Evolutionary conservation across 2,888 invertebrate species (phyloP), one percentile per base, ranked within the genome.

Genomic region (Trichopria drosophilae): DNA sequence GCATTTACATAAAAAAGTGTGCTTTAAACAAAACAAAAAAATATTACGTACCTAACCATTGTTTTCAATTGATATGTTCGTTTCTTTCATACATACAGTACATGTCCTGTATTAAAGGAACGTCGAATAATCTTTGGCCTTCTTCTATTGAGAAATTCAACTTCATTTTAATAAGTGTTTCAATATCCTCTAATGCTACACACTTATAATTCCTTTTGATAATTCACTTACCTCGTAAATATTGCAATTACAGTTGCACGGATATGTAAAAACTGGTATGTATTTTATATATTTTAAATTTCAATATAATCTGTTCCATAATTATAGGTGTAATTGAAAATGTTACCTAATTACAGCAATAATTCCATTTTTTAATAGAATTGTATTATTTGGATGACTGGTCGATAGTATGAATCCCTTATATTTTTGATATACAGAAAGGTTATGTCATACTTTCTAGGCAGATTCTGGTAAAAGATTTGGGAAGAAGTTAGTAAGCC

Each of bases 311-410:
- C 10, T 12, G n/a, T n/a, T n/a, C n/a, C n/a, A n/a, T n/a, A 1
- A 12, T 36, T 13, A 13, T 34, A 3, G 6, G 6, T 7, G 2
- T 43, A 16, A 12, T 22, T 7, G 1, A 43, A 3, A n/a, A n/a
- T n/a, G n/a, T 5, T 7, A 16, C 9, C 2, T 15, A n/a, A 50
- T 37, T 12, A 37, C 32, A 6, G 19, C 22, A 13, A 50, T 22
- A 12, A 3, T 22, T 5, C 18, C 23, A 22, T 28, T 18, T 18
- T 37, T 15, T 16, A 50, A 23, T 2, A 50, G 18, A 13, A 50
- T 26, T 20, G 39, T 20, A 31, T 43, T 50, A 19, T 50, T 37
- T 1, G 44, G 44, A 18, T 16, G 15, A 10, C n/a, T 4, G 20
- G 10, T 22, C 6, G 43, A 19, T 13, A 50, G 24, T 5, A 26